phyloP scores from a whole-genome alignment of 1,140 invertebrate species.

The Drosophila bocqueti region DNA sequence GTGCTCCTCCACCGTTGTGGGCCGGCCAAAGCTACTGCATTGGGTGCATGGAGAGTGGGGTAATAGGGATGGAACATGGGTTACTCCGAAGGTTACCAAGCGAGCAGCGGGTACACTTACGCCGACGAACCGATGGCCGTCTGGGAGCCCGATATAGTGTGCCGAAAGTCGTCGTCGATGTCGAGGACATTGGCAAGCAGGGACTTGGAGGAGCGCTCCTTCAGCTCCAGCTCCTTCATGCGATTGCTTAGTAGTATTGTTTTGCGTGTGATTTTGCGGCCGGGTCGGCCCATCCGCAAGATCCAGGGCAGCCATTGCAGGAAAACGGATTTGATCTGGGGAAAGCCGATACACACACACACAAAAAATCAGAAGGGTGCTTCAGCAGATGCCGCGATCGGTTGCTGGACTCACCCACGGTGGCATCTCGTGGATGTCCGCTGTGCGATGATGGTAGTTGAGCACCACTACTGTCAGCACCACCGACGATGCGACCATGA shows the following conservation, averaged over 20 bases:
- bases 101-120: conserved; percentile 59
- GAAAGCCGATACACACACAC: not conserved
- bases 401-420: conserved; percentile 93
- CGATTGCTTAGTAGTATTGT: conserved; percentile 94
- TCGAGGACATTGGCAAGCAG: conserved; percentile 97
- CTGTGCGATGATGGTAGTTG: conserved; percentile 98
- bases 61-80: not conserved
- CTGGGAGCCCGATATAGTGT: conserved; percentile 86
- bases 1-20: conserved; percentile 88
- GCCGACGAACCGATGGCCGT: conserved; percentile 86
- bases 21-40: conserved; percentile 86
- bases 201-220: conserved; percentile 96
- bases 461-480: conserved; percentile 98
- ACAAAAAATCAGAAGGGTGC: not conserved
- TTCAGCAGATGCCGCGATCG: not conserved
- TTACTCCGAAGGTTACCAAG: not conserved
- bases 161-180: conserved; percentile 97
- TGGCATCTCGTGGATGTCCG: conserved; percentile 98
- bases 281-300: conserved; percentile 96
- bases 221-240: conserved; percentile 95
- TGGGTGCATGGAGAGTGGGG: not conserved
- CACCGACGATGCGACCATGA: conserved; percentile 99
- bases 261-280: conserved; percentile 96
- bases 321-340: conserved; percentile 95
- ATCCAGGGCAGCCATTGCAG: conserved; percentile 98